Evolutionary conservation across 2,888 invertebrate genomes (phyloP).

Genomic region (Aporophyla lueneburgensis): DNA sequence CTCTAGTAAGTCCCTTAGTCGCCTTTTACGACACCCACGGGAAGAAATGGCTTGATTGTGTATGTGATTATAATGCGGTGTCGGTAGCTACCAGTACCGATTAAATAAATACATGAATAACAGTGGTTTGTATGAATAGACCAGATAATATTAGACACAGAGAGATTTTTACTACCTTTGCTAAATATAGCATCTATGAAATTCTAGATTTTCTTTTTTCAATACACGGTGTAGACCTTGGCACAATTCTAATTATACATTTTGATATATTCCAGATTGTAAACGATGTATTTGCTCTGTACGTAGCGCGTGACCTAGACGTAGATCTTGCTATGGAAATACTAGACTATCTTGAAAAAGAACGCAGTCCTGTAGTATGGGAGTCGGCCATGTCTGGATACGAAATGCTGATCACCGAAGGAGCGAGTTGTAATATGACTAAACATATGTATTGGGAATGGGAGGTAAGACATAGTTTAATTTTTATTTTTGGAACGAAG

Average conservation of each 20-base stretch:
- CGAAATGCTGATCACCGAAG: slow-evolving; percentile 77
- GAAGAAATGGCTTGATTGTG: too few species aligned
- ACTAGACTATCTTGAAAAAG: slow-evolving; percentile 80
- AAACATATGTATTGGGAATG: slow-evolving; percentile 81
- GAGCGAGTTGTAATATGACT: slow-evolving; percentile 78
- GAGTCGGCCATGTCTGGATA: slow-evolving; percentile 81
- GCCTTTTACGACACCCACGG: too few species aligned
- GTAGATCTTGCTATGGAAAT: slow-evolving; percentile 77
- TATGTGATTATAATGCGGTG: too few species aligned
- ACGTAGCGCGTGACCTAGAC: slow-evolving; percentile 80
- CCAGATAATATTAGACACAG: too few species aligned
- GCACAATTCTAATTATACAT: slow-evolving; percentile 14
- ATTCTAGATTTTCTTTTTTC: background rate
- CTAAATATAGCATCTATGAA: background rate
- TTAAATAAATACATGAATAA: too few species aligned
- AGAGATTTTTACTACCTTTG: background rate
- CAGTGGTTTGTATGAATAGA: too few species aligned
- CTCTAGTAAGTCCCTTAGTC: too few species aligned
- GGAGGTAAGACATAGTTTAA: slow-evolving; percentile 76
- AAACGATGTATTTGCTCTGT: slow-evolving; percentile 85
- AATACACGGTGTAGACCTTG: slow-evolving; percentile 13
- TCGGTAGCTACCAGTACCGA: too few species aligned
- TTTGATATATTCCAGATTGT: slow-evolving; percentile 79
- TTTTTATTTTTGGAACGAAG: background rate
- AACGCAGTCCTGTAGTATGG: slow-evolving; percentile 82